These are phyloP conservation scores for Phyllostomus discolor DNA, from an alignment of 2,113 vertebrate genomes.

Conservation along the genomic window DNA sequence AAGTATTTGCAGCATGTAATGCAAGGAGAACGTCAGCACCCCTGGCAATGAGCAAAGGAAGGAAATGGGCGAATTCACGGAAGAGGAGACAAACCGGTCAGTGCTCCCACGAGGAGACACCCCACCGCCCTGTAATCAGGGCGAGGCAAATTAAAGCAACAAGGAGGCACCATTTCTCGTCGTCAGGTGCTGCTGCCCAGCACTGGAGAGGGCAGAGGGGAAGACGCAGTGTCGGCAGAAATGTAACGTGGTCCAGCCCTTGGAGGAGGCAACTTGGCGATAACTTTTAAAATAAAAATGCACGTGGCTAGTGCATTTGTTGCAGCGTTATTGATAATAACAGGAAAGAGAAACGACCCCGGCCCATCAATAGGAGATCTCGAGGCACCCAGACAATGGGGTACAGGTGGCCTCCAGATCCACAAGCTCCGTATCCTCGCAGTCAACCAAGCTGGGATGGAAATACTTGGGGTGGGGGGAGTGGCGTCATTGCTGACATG, in stretches of 20 bases:
- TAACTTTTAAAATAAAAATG: not conserved
- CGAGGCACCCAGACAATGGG: not conserved
- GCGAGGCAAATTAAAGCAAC: not conserved
- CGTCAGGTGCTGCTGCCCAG: no score
- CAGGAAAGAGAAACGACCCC: not conserved
- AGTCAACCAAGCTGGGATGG: not conserved
- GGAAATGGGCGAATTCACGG: not conserved
- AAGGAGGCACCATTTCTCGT: not conserved
- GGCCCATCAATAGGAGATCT: not conserved
- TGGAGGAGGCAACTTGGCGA: not conserved
- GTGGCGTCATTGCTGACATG: not conserved
- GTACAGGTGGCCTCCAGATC: not conserved
- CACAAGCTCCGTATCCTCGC: not conserved
- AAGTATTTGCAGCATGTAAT: not conserved
- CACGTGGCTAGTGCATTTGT: not conserved
- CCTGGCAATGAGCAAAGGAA: not conserved
- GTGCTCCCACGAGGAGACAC: no score
- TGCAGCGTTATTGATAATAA: not conserved
- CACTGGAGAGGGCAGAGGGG: rapidly evolving
- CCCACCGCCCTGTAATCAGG: no score
- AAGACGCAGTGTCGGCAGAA: not conserved
- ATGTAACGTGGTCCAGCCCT: not conserved
- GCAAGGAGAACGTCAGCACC: no score
- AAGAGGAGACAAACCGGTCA: not conserved
- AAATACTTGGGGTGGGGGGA: not conserved